phyloP scores from a whole-genome alignment of 2,113 vertebrate genomes.

The Butastur rufipennis region DNA sequence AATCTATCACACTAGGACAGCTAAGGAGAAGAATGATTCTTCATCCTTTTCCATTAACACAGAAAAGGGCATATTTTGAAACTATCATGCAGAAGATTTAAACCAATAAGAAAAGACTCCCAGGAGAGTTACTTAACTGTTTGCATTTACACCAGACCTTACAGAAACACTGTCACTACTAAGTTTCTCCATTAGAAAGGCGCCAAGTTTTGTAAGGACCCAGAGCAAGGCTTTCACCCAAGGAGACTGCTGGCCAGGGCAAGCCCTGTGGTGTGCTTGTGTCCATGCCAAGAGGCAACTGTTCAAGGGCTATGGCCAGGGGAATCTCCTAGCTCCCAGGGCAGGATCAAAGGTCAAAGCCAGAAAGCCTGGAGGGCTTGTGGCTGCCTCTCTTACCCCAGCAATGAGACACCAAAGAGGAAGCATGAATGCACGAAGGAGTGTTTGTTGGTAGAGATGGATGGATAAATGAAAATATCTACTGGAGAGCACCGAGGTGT shows the following conservation, averaged over 20 bases:
- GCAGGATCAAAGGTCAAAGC: not conserved
- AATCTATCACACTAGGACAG: not conserved
- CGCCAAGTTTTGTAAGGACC: not conserved
- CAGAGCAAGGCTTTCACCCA: not conserved
- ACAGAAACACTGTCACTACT: not conserved
- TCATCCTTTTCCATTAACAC: not conserved
- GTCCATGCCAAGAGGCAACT: not conserved
- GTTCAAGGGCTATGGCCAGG: not conserved
- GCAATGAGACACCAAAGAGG: not conserved
- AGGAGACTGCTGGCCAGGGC: not conserved
- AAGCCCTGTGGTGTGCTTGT: not conserved
- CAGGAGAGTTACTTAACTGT: not conserved
- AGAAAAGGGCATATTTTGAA: constrained; percentile 30
- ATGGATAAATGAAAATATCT: not conserved
- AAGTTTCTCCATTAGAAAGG: not conserved
- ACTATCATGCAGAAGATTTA: not conserved
- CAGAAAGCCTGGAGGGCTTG: not conserved
- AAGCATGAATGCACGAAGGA: not conserved
- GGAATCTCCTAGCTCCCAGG: not conserved
- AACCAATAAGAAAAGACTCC: not conserved
- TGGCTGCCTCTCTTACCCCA: not conserved
- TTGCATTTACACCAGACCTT: not conserved
- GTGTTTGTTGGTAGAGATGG: not conserved
- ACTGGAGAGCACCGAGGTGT: not conserved
- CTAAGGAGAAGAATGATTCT: not conserved